Evolutionary conservation across 2,888 invertebrate species (phyloP).

Genomic region (Dyspetes luteomarginatus): DNA sequence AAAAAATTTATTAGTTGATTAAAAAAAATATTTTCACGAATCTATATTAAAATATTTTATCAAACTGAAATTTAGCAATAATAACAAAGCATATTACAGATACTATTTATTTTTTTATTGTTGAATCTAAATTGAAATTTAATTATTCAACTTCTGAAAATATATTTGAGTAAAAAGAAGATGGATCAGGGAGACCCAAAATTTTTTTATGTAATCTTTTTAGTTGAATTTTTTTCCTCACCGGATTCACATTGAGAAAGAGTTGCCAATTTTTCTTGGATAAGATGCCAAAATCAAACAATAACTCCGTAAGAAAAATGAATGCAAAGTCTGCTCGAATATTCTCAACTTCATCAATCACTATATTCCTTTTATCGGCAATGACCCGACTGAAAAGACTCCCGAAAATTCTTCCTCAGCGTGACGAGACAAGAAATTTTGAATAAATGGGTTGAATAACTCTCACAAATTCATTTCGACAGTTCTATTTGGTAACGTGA

Average conservation of each 20-base stretch:
- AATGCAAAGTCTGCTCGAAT: conserved; percentile 23
- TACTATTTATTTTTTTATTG: too few species aligned
- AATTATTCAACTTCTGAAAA: too few species aligned
- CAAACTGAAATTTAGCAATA: too few species aligned
- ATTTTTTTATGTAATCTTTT: too few species aligned
- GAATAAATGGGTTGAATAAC: conserved; percentile 36
- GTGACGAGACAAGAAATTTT: conserved; percentile 30
- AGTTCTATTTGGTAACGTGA: background rate
- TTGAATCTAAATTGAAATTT: too few species aligned
- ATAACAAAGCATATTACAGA: too few species aligned
- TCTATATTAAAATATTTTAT: too few species aligned
- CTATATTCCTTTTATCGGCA: conserved; percentile 30
- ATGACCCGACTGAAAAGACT: conserved; percentile 32
- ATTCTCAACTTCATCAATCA: conserved; percentile 54
- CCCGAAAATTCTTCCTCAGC: conserved; percentile 17
- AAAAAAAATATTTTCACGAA: too few species aligned
- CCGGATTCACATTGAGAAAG: background rate
- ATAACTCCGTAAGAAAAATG: conserved; percentile 43
- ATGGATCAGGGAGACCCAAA: too few species aligned
- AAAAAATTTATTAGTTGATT: too few species aligned
- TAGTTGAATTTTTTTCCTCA: background rate
- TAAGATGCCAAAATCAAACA: conserved; percentile 56
- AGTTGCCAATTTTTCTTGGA: conserved; percentile 34
- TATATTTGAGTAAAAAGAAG: too few species aligned
- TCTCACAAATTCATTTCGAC: background rate